These are phyloP conservation scores for Prunella himalayana DNA, from an alignment of 2,113 vertebrate species.

Conservation along the genomic window DNA sequence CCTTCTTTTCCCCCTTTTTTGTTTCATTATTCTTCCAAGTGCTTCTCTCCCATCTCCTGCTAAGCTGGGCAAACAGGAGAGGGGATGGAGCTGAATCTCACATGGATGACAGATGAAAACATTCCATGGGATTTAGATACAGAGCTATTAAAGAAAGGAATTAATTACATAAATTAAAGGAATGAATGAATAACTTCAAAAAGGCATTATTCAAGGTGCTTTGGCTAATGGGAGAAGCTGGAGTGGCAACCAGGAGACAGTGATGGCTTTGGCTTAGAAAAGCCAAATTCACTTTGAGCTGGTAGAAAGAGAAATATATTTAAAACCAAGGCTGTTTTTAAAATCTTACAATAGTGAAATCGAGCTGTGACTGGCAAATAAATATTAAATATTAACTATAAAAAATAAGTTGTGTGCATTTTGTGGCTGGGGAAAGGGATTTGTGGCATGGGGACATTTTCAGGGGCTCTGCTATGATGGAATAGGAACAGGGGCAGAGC, in stretches of 20 bases:
- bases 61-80: not conserved
- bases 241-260: not conserved
- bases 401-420: accelerated
- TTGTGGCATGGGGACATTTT: not conserved
- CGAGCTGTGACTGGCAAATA: not conserved
- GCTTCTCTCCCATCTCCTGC: not conserved
- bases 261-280: not conserved
- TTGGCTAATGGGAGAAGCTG: not conserved
- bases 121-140: not conserved
- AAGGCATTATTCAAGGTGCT: not conserved
- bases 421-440: not conserved
- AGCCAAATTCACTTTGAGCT: not conserved
- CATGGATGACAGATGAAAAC: not conserved
- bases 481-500: not conserved
- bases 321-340: not conserved
- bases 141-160: not conserved
- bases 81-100: not conserved
- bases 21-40: not conserved
- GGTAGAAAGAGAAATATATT: not conserved
- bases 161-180: not conserved
- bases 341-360: not conserved
- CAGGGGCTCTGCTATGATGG: too few species aligned
- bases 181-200: not conserved
- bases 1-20: accelerated
- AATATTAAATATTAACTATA: not conserved